Evolutionary conservation across 1,140 invertebrate genomes (phyloP).

Genomic region (Drosophila miranda): DNA sequence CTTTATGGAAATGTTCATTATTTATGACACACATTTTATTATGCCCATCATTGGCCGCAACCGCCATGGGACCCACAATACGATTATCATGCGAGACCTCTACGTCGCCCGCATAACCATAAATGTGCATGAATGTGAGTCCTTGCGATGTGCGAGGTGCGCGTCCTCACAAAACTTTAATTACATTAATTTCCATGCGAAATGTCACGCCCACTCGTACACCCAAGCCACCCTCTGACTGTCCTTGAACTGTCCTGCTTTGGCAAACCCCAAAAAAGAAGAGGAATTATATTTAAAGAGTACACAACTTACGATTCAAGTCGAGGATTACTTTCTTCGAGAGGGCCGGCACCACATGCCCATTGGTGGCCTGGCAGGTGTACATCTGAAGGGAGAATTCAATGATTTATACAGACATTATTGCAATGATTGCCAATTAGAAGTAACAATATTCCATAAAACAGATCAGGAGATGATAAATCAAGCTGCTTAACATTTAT

Average conservation of each 20-base stretch:
- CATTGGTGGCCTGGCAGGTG: conserved; percentile 91
- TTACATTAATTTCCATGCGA: conserved; percentile 76
- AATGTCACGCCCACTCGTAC: conserved; percentile 37
- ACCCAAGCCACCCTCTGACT: not conserved
- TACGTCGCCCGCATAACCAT: conserved; percentile 41
- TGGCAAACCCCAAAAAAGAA: not conserved
- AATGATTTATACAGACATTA: conserved; percentile 62
- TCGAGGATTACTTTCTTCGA: conserved; percentile 87
- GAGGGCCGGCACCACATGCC: conserved; percentile 85
- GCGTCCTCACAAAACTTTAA: conserved; percentile 71
- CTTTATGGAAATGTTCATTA: conserved; percentile 52
- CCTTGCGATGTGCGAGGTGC: too few species aligned
- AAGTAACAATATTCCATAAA: conserved; percentile 56
- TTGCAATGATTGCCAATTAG: conserved; percentile 60
- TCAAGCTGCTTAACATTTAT: conserved; percentile 64
- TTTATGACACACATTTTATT: conserved; percentile 60
- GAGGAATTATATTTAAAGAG: conserved; percentile 11
- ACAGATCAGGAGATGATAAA: conserved; percentile 51
- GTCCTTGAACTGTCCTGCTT: conserved; percentile 49
- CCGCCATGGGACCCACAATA: conserved; percentile 41
- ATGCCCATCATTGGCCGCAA: conserved; percentile 40
- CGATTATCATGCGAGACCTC: conserved; percentile 60
- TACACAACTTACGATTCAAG: conserved; percentile 85
- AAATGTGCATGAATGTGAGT: conserved; percentile 55
- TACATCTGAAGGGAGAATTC: conserved; percentile 83